Evolutionary conservation across 2,797 vertebrate genomes (phyloP).

Genomic region (Eleutherodactylus coqui): DNA sequence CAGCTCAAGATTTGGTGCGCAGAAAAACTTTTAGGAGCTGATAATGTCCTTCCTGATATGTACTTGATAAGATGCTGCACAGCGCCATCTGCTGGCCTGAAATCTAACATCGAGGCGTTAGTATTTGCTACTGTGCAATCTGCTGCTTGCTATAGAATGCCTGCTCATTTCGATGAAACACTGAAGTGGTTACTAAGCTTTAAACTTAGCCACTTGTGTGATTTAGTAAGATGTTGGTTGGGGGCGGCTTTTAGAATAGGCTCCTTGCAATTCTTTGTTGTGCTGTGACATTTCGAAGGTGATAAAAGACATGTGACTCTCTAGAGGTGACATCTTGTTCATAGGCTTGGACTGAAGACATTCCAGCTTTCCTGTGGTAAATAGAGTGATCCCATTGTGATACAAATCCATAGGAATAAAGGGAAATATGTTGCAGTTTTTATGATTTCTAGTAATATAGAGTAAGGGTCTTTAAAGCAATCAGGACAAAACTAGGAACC

Average conservation of each 20-base stretch:
- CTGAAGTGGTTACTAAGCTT: neutral
- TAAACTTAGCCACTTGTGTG: neutral
- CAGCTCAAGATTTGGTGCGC: constrained; percentile 77
- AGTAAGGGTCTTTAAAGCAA: too few species aligned
- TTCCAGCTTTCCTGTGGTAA: neutral
- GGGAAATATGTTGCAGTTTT: neutral
- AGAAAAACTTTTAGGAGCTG: constrained; percentile 71
- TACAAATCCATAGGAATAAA: neutral
- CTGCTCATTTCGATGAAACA: neutral
- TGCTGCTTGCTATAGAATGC: neutral
- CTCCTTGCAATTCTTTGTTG: neutral
- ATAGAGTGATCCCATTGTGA: neutral
- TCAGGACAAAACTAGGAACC: too few species aligned
- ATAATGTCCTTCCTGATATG: neutral
- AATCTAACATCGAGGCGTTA: neutral
- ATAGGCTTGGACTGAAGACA: neutral
- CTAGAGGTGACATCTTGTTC: constrained; percentile 3
- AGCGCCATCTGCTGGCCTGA: constrained; percentile 80
- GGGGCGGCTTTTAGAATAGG: neutral
- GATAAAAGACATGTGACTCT: neutral
- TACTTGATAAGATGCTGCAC: constrained; percentile 71
- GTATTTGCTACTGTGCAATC: neutral
- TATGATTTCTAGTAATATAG: too few species aligned
- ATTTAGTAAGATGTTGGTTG: neutral
- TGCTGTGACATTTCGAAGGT: neutral